Evolutionary conservation across 2,888 invertebrate species (phyloP).

Genomic region (Poecilobothrus nobilitatus): DNA sequence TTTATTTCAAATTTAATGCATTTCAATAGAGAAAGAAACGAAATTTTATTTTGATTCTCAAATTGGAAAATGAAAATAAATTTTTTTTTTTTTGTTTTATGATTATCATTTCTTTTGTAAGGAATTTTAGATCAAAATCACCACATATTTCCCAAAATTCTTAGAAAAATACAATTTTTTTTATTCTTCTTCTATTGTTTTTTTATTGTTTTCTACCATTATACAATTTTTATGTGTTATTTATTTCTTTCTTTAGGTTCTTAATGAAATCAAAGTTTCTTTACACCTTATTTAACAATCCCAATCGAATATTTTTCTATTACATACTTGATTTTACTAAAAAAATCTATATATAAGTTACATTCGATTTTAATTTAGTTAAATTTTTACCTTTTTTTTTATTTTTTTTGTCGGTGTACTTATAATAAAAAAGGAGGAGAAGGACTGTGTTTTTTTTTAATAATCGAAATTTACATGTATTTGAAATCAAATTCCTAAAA

Average conservation of each 20-base stretch:
- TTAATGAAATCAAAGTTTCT: background rate
- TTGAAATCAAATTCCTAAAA: too few relatives aligned
- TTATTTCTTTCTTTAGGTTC: background rate
- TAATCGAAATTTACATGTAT: background rate
- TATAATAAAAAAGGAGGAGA: too few relatives aligned
- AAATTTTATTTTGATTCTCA: too few relatives aligned
- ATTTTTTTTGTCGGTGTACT: background rate
- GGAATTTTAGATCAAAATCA: background rate
- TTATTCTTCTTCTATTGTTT: background rate
- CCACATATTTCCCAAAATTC: background rate
- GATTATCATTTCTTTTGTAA: background rate
- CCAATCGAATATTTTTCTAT: background rate
- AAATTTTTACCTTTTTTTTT: background rate
- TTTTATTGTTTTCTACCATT: background rate
- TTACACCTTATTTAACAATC: background rate
- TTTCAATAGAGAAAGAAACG: too few relatives aligned
- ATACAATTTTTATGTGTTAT: too few relatives aligned
- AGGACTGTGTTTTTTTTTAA: background rate
- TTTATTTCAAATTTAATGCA: too few relatives aligned
- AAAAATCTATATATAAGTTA: too few relatives aligned
- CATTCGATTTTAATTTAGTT: too few relatives aligned
- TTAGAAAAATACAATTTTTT: background rate
- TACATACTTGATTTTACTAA: too few relatives aligned
- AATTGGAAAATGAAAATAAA: background rate
- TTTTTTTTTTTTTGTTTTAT: background rate